Percentiles rank a stretch among this genome's conserved stretches.
Conservation (phyloP, 2,797 vertebrate genomes). For the Gila robusta region DNA sequence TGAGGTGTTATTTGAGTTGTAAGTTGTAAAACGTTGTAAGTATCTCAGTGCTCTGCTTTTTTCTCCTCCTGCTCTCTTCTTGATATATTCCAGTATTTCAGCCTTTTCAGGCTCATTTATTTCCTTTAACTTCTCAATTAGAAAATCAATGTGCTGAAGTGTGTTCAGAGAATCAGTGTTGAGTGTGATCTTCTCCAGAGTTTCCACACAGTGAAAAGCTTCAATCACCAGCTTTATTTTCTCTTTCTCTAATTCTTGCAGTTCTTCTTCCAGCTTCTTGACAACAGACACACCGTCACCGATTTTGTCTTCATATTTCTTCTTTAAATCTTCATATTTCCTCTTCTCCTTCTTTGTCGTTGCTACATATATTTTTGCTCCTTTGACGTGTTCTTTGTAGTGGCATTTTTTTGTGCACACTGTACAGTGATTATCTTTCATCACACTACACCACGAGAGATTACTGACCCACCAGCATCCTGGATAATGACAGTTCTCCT, state of each 20-base stretch:
- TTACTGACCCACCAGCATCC: too few relatives aligned
- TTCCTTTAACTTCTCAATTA: background rate
- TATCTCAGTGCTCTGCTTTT: too few relatives aligned
- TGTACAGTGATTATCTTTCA: too few relatives aligned
- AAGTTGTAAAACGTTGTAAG: too few relatives aligned
- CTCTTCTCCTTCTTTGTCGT: accelerated
- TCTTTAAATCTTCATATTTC: background rate
- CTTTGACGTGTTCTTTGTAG: background rate
- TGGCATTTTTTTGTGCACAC: too few relatives aligned
- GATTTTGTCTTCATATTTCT: accelerated
- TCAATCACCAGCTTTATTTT: background rate
- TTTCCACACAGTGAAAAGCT: background rate
- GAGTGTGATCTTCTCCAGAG: background rate
- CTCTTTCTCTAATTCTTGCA: background rate
- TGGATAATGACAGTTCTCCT: too few relatives aligned
- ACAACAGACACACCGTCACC: accelerated
- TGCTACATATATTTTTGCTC: background rate
- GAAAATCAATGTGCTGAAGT: background rate
- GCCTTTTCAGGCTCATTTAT: background rate
- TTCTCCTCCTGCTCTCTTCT: background rate
- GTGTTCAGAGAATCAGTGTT: background rate
- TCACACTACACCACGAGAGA: too few relatives aligned
- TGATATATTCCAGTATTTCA: accelerated
- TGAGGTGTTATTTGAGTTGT: too few relatives aligned
- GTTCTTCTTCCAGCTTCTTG: background rate